Conservation (phyloP, 2,888 invertebrate genomes). For the Camponotus fellah region DNA sequence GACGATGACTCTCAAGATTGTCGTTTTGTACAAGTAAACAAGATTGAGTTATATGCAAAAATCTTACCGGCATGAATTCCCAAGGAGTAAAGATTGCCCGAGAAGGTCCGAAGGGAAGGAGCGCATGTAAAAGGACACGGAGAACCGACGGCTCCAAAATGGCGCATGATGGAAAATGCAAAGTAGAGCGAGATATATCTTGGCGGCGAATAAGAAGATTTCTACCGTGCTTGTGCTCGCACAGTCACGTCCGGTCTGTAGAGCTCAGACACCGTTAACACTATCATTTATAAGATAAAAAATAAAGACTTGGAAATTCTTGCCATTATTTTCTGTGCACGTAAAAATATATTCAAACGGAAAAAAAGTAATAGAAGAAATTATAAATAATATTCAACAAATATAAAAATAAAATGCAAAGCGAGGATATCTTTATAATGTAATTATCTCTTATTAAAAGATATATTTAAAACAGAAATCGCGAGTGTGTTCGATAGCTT, state of each 20-base stretch:
- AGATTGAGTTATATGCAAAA: constrained; percentile 45
- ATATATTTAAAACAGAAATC: background rate
- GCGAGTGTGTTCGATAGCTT: background rate
- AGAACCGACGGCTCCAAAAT: constrained; percentile 31
- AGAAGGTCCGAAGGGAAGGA: constrained; percentile 37
- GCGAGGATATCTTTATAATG: background rate
- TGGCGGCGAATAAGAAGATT: constrained; percentile 53
- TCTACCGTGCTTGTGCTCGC: constrained; percentile 55
- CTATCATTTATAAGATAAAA: constrained; percentile 39
- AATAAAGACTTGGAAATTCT: constrained; percentile 18
- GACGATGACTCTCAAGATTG: constrained; percentile 1
- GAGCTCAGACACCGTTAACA: constrained; percentile 69
- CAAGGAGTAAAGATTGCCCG: constrained; percentile 53
- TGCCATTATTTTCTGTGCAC: background rate
- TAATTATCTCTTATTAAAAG: background rate
- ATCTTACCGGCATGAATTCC: constrained; percentile 44
- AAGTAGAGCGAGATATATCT: constrained; percentile 60
- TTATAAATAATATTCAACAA: background rate
- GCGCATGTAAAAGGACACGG: constrained; percentile 19
- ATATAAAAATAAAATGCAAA: background rate
- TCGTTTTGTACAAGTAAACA: constrained; percentile 32
- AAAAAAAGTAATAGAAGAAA: background rate
- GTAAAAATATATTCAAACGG: background rate
- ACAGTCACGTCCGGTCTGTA: constrained; percentile 61
- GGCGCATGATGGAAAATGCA: constrained; percentile 67